Evolutionary conservation across 2,113 vertebrate genomes (phyloP).

Genomic region (Perca schrenkii): DNA sequence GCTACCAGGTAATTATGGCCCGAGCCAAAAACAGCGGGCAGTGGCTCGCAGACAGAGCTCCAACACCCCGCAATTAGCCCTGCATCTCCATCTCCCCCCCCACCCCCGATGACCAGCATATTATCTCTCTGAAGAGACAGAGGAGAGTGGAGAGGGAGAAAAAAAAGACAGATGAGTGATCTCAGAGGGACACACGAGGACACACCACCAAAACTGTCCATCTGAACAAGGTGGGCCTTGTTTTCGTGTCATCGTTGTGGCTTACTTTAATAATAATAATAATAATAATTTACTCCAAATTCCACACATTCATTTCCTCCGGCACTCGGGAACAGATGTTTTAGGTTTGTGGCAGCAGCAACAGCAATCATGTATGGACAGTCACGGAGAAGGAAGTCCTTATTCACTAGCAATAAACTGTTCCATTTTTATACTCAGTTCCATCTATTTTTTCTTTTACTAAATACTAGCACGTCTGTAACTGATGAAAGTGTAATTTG

Average conservation of each 20-base stretch:
- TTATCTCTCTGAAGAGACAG: slow-evolving; percentile 60
- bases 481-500: not conserved
- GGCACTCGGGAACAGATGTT: not conserved
- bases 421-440: not conserved
- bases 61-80: slow-evolving; percentile 74
- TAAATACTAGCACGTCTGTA: not conserved
- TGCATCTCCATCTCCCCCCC: slow-evolving; percentile 55
- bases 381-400: not conserved
- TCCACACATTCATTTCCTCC: not conserved
- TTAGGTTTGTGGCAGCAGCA: not conserved
- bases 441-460: not conserved
- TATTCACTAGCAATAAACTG: not conserved
- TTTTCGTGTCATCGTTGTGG: not conserved
- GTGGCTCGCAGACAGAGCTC: slow-evolving; percentile 44
- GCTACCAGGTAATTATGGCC: slow-evolving; percentile 74
- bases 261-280: not conserved
- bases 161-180: slow-evolving; percentile 36
- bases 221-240: slow-evolving; percentile 5
- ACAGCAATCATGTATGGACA: not conserved
- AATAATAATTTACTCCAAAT: not conserved
- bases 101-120: slow-evolving; percentile 48
- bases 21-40: slow-evolving; percentile 69
- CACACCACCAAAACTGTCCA: not conserved
- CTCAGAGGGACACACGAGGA: slow-evolving; percentile 16
- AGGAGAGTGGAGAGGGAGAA: slow-evolving; percentile 23